phyloP scores from a whole-genome alignment of 64 coral and sea anemone species.

The Actinia tenebrosa region DNA sequence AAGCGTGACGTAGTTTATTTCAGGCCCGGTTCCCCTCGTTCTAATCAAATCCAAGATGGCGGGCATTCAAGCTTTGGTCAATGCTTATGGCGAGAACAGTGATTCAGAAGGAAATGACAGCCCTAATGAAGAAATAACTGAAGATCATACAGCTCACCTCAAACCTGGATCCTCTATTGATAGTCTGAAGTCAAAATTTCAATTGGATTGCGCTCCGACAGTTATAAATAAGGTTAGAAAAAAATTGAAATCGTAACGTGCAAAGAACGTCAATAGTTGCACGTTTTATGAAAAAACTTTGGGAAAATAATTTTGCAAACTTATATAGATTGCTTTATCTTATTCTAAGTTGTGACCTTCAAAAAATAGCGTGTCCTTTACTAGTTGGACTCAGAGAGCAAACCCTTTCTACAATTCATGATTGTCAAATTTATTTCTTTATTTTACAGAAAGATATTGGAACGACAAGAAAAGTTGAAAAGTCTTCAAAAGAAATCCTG shows the following conservation, averaged over 20 bases:
- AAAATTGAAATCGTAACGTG: neutral
- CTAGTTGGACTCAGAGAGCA: neutral
- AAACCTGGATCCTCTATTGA: constrained; percentile 67
- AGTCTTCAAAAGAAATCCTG: constrained; percentile 67
- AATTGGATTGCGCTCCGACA: constrained; percentile 68
- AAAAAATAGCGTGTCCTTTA: neutral
- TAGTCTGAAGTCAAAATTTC: constrained; percentile 73
- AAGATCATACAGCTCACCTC: constrained; percentile 71
- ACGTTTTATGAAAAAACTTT: neutral
- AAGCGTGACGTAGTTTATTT: neutral
- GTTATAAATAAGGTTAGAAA: constrained; percentile 78
- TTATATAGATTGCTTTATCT: neutral
- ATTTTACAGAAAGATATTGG: constrained; percentile 63
- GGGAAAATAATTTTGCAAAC: neutral
- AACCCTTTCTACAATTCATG: neutral
- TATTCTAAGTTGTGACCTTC: neutral
- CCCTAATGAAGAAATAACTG: constrained; percentile 47
- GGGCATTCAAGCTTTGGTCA: constrained; percentile 66
- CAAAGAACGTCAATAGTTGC: neutral
- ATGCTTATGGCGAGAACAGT: constrained; percentile 79
- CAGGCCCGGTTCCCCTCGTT: constrained; percentile 3
- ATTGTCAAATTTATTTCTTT: constrained; percentile 5
- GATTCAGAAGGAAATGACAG: constrained; percentile 75
- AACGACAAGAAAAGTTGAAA: constrained; percentile 68
- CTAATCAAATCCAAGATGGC: constrained; percentile 76